Conservation (phyloP, 2,797 vertebrate species). For the Phalloptychus januarius region DNA sequence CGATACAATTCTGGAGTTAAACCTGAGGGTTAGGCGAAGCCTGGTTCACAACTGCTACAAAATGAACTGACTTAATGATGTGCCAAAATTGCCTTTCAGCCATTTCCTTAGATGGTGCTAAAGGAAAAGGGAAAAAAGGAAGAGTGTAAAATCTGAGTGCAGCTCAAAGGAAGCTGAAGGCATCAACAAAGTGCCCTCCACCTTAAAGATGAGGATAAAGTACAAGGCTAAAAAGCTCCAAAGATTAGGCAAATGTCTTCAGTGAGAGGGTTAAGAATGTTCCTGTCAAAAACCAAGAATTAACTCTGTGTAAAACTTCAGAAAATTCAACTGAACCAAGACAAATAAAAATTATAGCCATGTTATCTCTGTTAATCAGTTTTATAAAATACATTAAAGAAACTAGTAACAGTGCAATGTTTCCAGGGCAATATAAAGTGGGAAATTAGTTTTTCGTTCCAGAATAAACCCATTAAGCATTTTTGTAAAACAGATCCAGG, state of each 20-base stretch:
- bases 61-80: constrained; percentile 58
- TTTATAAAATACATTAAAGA: neutral
- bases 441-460: neutral
- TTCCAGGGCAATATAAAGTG: neutral
- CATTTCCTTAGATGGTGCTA: constrained; percentile 25
- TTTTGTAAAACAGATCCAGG: neutral
- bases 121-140: constrained; percentile 46
- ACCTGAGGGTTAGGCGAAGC: constrained; percentile 54
- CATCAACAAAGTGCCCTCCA: constrained; percentile 42
- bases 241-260: constrained; percentile 24
- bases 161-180: constrained; percentile 26
- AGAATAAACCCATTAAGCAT: neutral
- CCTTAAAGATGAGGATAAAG: constrained; percentile 28
- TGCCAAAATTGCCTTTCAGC: constrained; percentile 52
- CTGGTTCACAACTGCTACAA: constrained; percentile 53
- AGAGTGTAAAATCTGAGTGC: constrained; percentile 13
- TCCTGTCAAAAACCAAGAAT: neutral
- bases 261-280: constrained; percentile 6
- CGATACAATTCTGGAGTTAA: constrained; percentile 62
- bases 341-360: neutral
- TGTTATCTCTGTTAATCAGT: neutral
- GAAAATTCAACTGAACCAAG: neutral
- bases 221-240: constrained; percentile 6
- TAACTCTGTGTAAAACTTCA: neutral
- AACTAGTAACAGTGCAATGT: too few species aligned